Conservation (phyloP, 2,888 invertebrate genomes). For the Nasonia oneida region DNA sequence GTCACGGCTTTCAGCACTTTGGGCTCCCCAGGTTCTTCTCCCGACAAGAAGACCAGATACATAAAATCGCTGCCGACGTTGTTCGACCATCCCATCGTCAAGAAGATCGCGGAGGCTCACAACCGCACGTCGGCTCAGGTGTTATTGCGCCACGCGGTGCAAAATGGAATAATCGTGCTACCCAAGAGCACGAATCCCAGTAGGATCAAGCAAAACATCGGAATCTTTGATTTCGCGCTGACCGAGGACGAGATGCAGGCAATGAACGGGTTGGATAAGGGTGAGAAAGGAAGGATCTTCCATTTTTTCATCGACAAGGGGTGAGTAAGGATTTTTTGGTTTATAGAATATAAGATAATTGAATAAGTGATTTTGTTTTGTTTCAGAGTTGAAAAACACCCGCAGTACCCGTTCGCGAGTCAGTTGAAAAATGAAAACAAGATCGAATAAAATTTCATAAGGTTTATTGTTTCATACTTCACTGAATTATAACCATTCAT, state of each 20-base stretch:
- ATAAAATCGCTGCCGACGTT: slow-evolving; percentile 74
- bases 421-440: slow-evolving; percentile 42
- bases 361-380: background rate
- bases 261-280: slow-evolving; percentile 82
- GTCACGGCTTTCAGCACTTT: slow-evolving; percentile 87
- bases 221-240: slow-evolving; percentile 84
- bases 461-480: background rate
- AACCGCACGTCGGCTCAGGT: slow-evolving; percentile 86
- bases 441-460: slow-evolving; percentile 20
- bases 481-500: too few relatives aligned
- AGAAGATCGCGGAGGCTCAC: slow-evolving; percentile 82
- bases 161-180: slow-evolving; percentile 86
- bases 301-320: slow-evolving; percentile 81
- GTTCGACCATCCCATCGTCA: slow-evolving; percentile 82
- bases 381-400: slow-evolving; percentile 84
- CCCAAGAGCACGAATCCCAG: slow-evolving; percentile 88
- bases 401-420: slow-evolving; percentile 84
- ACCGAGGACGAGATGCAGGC: slow-evolving; percentile 81
- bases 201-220: slow-evolving; percentile 86
- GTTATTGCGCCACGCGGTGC: slow-evolving; percentile 85
- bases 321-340: slow-evolving; percentile 65
- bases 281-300: slow-evolving; percentile 84
- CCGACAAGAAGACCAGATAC: slow-evolving; percentile 72
- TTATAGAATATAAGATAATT: background rate
- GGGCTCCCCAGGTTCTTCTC: slow-evolving; percentile 86